Conservation (phyloP, 1,140 invertebrate genomes). For the Drosophila lowei region DNA sequence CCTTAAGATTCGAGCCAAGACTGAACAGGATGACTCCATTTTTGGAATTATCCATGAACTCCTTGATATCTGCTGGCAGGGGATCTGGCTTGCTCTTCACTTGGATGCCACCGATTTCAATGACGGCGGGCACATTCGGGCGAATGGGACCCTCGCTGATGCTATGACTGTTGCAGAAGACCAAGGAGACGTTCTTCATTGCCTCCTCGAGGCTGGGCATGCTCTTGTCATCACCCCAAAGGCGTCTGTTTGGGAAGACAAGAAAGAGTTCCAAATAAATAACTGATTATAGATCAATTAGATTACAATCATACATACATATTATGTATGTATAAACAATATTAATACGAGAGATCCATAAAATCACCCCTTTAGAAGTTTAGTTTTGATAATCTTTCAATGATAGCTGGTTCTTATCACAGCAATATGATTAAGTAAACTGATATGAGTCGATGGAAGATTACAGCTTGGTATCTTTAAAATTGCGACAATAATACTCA, state of each 20-base stretch:
- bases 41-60: slow-evolving; percentile 83
- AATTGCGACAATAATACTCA: slow-evolving; percentile 22
- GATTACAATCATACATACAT: too few relatives aligned
- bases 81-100: slow-evolving; percentile 74
- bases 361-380: too few relatives aligned
- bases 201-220: slow-evolving; percentile 51
- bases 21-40: slow-evolving; percentile 86
- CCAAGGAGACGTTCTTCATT: slow-evolving; percentile 67
- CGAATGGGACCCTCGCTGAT: slow-evolving; percentile 74
- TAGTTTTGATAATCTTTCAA: too few relatives aligned
- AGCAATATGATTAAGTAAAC: not conserved
- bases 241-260: slow-evolving; percentile 14
- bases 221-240: slow-evolving; percentile 43
- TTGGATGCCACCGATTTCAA: slow-evolving; percentile 84
- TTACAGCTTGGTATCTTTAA: too few relatives aligned
- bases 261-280: not conserved
- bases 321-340: too few relatives aligned
- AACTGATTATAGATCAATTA: not conserved
- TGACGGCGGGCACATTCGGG: slow-evolving; percentile 78
- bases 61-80: slow-evolving; percentile 84
- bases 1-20: slow-evolving; percentile 85
- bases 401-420: too few relatives aligned
- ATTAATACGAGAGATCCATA: too few relatives aligned
- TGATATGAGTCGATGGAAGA: not conserved
- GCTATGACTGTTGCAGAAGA: slow-evolving; percentile 67